Evolutionary conservation across 2,888 invertebrate genomes (phyloP), one percentile per base, ranked within the genome.

Genomic region (Macrosoma leucophasiata): DNA sequence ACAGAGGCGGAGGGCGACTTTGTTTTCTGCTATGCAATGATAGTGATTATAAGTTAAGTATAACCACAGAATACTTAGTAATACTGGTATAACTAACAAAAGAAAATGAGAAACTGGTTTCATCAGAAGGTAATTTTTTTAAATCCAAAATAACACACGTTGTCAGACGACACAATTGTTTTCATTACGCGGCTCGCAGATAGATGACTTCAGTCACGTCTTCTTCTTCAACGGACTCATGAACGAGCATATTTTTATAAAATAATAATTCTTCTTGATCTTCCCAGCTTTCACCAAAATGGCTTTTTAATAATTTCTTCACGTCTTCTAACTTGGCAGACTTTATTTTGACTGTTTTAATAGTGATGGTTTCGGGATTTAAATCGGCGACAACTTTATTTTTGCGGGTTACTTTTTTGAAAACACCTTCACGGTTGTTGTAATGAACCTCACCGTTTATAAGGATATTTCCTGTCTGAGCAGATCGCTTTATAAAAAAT

Each of bases 401-500:
- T 13, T 29, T 35, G 14, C 25, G 17, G 9, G 35, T 35, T 13
- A 35, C 18, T 9, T 29, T 29, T 29, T 24, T 29, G 19, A 28
- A 37, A 24, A 23, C 1, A 33, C 29, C 37, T 6, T 37, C 33
- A 37, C 22, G 27, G 24, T 15, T 13, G 10, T 26, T 33, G 24
- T 36, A 33, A 18, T 14, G 19, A 20, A 37, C 19, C 24, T 33
- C 19, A 19, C 33, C 37, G 24, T 38, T 38, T 23, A 38, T 33
- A 29, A 38, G 33, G 13, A 37, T 29, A 10, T 37, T 33, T 29
- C 33, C 37, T 29, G 3, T 29, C 24, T 25, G 33, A 21, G 25
- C 33, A 33, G 33, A 33, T 29, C 37, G 33, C 29, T 23, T 29
- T 33, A 33, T 38, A 20, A 27, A 33, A 17, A 38, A 33, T 25